A percentile compares a stretch with the other conserved stretches of the same genome.
These are phyloP conservation scores for Cherax destructor DNA, from an alignment of 1,140 invertebrate species.

Conservation along the genomic window DNA sequence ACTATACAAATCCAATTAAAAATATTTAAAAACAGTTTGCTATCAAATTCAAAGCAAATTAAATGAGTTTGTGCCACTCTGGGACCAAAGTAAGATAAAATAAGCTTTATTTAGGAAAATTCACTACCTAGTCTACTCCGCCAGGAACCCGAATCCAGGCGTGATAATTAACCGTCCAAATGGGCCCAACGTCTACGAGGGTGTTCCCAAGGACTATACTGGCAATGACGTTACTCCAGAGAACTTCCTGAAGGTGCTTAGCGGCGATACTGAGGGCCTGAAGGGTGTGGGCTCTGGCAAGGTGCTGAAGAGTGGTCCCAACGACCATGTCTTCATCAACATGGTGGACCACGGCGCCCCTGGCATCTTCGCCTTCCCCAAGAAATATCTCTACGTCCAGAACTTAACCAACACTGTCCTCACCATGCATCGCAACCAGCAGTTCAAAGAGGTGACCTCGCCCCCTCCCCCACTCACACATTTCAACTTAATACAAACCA, in stretches of 20 bases:
- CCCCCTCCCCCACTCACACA: too few relatives aligned
- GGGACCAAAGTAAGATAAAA: too few relatives aligned
- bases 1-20: too few relatives aligned
- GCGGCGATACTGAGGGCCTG: conserved; percentile 75
- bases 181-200: conserved; percentile 80
- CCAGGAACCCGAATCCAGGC: conserved; percentile 79
- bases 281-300: conserved; percentile 77
- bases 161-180: conserved; percentile 80
- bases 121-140: too few relatives aligned
- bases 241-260: conserved; percentile 79
- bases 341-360: conserved; percentile 83
- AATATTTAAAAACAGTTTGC: too few relatives aligned
- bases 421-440: conserved; percentile 1
- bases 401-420: conserved; percentile 66
- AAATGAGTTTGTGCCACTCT: too few relatives aligned
- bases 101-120: too few relatives aligned
- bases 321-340: conserved; percentile 82
- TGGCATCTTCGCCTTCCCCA: conserved; percentile 80
- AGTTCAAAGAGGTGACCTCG: conserved; percentile 33
- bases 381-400: conserved; percentile 73
- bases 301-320: conserved; percentile 80
- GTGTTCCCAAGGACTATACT: conserved; percentile 80
- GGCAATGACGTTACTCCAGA: conserved; percentile 78
- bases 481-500: too few relatives aligned
- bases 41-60: too few relatives aligned